Conservation (phyloP, 2,797 vertebrate species). For the Lateolabrax maculatus region DNA sequence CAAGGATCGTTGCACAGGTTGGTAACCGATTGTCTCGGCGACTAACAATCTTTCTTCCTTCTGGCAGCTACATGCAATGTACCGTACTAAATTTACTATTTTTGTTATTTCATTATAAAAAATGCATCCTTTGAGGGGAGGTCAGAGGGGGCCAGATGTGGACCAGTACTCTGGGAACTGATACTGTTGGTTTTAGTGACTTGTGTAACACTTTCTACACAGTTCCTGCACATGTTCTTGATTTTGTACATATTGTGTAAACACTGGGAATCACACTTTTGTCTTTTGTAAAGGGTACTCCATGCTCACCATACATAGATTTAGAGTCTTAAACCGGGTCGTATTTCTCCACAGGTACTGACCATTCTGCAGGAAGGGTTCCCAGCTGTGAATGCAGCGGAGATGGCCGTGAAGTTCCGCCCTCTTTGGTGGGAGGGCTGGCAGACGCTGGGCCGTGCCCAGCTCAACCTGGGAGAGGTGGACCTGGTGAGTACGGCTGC, state of each 20-base stretch:
- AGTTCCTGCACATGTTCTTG: too few species aligned
- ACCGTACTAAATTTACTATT: too few species aligned
- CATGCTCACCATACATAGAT: not conserved
- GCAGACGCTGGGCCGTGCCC: constrained; percentile 96
- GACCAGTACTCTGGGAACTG: too few species aligned
- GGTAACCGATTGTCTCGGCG: too few species aligned
- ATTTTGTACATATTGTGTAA: not conserved
- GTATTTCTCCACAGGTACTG: constrained; percentile 85
- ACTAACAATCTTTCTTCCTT: too few species aligned
- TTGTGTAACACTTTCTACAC: too few species aligned
- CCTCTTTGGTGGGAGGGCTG: constrained; percentile 94
- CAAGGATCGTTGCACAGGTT: too few species aligned
- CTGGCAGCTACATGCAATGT: too few species aligned
- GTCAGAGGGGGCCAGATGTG: too few species aligned
- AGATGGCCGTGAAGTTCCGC: constrained; percentile 92
- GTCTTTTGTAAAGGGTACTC: not conserved
- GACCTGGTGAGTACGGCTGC: constrained; percentile 88
- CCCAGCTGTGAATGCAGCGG: constrained; percentile 94
- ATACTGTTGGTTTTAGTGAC: too few species aligned
- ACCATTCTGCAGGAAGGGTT: constrained; percentile 94
- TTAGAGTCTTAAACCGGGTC: not conserved
- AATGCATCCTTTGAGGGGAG: too few species aligned
- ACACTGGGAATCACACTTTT: not conserved
- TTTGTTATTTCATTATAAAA: too few species aligned
- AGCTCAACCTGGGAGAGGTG: constrained; percentile 95